Percentiles rank a stretch among this genome's conserved stretches.
These are phyloP conservation scores for Heliconius sara DNA, from an alignment of 2,888 invertebrate species.

Conservation along the genomic window DNA sequence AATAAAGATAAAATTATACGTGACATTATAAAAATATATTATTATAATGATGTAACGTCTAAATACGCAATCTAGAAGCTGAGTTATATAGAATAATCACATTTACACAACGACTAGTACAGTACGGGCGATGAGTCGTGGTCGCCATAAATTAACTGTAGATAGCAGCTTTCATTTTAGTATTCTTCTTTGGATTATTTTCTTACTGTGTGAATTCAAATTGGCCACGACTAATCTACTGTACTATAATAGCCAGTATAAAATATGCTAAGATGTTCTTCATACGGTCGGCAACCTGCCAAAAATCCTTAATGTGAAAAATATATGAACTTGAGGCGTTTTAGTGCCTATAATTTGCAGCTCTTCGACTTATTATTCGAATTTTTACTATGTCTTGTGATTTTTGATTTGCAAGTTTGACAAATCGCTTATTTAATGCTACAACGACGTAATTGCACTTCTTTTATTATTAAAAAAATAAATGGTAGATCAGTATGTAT, in stretches of 20 bases:
- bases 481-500: no score
- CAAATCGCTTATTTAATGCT: background rate
- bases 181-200: background rate
- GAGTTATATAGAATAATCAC: background rate
- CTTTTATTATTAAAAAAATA: no score
- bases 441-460: no score
- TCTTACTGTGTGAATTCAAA: background rate
- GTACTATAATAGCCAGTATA: background rate
- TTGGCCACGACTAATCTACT: background rate
- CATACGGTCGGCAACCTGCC: conserved; percentile 13
- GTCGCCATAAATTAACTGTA: background rate
- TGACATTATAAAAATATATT: background rate
- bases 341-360: conserved; percentile 31
- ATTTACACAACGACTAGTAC: conserved; percentile 2
- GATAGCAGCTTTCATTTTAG: background rate
- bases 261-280: background rate
- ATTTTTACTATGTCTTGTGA: background rate
- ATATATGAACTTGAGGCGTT: conserved; percentile 23
- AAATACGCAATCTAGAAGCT: background rate
- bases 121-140: background rate
- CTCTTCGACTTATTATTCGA: background rate
- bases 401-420: background rate
- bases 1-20: background rate
- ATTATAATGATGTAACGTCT: background rate
- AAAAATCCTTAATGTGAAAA: background rate